A percentile compares a stretch with the other conserved stretches of the same genome.
Conservation (phyloP, 2,113 vertebrate species). For the Eleginops maclovinus region DNA sequence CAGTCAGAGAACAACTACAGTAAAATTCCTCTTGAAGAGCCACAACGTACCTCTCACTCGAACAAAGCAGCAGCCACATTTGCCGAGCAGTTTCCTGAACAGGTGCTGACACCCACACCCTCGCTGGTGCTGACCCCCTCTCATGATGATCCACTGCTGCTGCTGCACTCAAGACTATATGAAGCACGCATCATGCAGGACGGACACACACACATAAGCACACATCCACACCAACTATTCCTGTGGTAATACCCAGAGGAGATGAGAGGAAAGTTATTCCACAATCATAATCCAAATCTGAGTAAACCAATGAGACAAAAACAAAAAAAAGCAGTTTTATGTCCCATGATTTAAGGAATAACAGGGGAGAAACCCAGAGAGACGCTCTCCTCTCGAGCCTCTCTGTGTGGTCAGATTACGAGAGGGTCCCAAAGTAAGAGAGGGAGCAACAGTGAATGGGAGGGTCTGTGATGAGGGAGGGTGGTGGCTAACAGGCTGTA, state of each 20-base stretch:
- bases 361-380: constrained; percentile 33
- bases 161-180: constrained; percentile 69
- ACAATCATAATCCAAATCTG: constrained; percentile 38
- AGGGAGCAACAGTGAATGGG: constrained; percentile 49
- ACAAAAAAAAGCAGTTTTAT: not conserved
- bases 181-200: constrained; percentile 74
- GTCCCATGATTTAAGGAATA: constrained; percentile 46
- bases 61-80: constrained; percentile 90
- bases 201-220: constrained; percentile 18
- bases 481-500: constrained; percentile 36
- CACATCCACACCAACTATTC: constrained; percentile 24
- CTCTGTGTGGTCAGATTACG: constrained; percentile 60
- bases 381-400: constrained; percentile 36
- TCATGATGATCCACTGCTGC: constrained; percentile 85
- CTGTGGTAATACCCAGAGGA: constrained; percentile 35
- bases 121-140: constrained; percentile 84
- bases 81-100: constrained; percentile 90
- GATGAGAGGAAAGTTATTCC: constrained; percentile 26
- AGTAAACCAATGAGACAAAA: constrained; percentile 10
- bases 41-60: constrained; percentile 85
- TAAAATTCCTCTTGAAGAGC: not conserved
- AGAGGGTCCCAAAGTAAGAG: constrained; percentile 47
- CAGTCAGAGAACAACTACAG: not conserved
- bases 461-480: constrained; percentile 47
- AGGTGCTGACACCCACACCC: constrained; percentile 89